Evolutionary conservation across 1,140 invertebrate genomes (phyloP).

Genomic region (Euura saliciscinereae): DNA sequence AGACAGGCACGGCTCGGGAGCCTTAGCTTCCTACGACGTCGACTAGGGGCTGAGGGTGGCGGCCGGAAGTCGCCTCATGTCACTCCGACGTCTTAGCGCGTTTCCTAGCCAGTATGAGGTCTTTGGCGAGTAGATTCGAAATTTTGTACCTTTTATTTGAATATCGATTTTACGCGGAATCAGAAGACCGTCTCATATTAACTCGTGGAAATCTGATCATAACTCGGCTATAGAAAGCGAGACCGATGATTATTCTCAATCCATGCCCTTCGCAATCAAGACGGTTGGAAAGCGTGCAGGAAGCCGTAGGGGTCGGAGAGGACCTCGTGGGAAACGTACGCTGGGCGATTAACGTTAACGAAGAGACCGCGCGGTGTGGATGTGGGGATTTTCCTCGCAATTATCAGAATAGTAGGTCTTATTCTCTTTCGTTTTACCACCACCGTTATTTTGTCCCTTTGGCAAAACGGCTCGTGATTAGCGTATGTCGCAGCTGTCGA

Average conservation of each 20-base stretch:
- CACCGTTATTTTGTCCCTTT: no score
- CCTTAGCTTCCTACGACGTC: neutral
- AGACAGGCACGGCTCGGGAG: constrained; percentile 1
- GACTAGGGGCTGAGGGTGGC: neutral
- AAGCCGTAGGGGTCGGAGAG: neutral
- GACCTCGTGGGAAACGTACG: neutral
- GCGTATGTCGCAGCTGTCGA: constrained; percentile 1
- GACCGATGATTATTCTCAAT: no score
- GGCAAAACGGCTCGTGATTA: neutral
- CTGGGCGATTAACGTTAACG: neutral
- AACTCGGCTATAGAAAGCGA: no score
- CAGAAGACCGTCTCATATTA: no score
- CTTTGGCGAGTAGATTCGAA: neutral
- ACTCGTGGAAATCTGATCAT: no score
- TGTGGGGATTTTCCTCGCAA: neutral
- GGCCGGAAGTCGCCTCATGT: constrained; percentile 1
- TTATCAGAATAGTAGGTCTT: neutral
- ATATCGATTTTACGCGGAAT: neutral
- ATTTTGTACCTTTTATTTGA: neutral
- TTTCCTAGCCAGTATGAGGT: neutral
- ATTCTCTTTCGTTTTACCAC: neutral
- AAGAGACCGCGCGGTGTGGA: neutral
- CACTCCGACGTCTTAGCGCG: neutral
- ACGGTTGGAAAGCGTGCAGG: neutral
- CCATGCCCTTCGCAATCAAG: neutral